phyloP scores from a whole-genome alignment of 2,797 vertebrate species.

The Takifugu rubripes region DNA sequence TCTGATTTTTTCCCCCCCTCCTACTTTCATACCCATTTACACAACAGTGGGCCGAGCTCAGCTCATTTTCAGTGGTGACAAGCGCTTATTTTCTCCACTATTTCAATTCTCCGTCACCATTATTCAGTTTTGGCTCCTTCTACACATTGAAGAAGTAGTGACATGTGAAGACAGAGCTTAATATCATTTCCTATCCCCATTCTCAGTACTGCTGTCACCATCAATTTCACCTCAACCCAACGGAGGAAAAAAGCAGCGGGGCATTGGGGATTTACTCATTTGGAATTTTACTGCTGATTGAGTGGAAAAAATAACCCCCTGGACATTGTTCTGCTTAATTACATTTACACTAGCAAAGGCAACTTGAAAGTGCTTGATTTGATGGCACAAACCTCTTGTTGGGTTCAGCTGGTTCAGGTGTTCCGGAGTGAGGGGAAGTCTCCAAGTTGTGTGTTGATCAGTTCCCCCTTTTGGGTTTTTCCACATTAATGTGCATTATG shows the following conservation, averaged over 20 bases:
- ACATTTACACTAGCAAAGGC: slow-evolving; percentile 73
- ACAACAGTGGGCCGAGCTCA: slow-evolving; percentile 45
- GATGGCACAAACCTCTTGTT: slow-evolving; percentile 52
- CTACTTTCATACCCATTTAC: slow-evolving; percentile 44
- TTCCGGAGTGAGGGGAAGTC: neutral
- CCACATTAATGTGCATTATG: slow-evolving; percentile 68
- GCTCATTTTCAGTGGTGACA: slow-evolving; percentile 40
- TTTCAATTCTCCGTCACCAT: slow-evolving; percentile 69
- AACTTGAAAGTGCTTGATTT: slow-evolving; percentile 75
- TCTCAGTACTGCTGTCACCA: slow-evolving; percentile 4
- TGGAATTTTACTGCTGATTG: slow-evolving; percentile 78
- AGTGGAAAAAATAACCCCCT: slow-evolving; percentile 66
- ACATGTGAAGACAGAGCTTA: slow-evolving; percentile 64
- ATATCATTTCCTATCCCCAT: slow-evolving; percentile 55
- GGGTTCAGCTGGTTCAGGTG: slow-evolving; percentile 24
- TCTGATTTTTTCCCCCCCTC: slow-evolving; percentile 32
- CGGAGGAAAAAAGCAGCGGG: slow-evolving; percentile 51
- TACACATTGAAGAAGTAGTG: slow-evolving; percentile 62
- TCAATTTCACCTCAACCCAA: slow-evolving; percentile 29
- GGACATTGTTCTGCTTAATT: slow-evolving; percentile 81
- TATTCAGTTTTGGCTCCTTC: slow-evolving; percentile 67
- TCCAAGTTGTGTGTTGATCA: slow-evolving; percentile 53
- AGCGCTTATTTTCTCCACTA: slow-evolving; percentile 15
- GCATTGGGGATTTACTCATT: slow-evolving; percentile 75
- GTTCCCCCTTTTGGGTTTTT: slow-evolving; percentile 69